Evolutionary conservation across 2,797 vertebrate species (phyloP).

Genomic region (Brotula barbata): DNA sequence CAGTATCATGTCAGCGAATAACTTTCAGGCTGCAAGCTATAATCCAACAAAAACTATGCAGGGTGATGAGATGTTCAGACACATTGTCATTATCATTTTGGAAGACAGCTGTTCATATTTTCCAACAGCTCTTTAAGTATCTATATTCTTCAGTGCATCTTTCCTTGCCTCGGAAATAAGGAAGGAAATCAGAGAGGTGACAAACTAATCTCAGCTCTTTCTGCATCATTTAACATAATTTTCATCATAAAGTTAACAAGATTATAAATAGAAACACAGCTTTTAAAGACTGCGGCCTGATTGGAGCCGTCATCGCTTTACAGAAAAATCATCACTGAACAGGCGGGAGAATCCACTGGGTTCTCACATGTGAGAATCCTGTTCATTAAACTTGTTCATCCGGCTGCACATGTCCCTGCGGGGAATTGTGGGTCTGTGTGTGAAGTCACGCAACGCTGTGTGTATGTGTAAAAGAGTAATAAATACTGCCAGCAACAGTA

Average conservation of each 20-base stretch:
- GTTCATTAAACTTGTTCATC: conserved; percentile 17
- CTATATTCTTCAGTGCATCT: neutral
- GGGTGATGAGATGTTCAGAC: too few species aligned
- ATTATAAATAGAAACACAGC: neutral
- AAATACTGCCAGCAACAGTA: conserved; percentile 18
- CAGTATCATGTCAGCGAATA: too few species aligned
- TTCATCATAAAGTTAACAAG: too few species aligned
- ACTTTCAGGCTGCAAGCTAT: neutral
- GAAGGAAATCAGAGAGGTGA: neutral
- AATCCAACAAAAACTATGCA: neutral
- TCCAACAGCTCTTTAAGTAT: too few species aligned
- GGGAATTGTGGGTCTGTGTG: conserved; percentile 12
- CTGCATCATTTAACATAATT: too few species aligned
- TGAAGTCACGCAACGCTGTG: conserved; percentile 3
- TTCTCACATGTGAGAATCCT: too few species aligned
- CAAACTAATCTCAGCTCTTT: too few species aligned
- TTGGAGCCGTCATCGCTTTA: neutral
- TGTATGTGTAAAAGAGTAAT: neutral
- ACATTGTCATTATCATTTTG: too few species aligned
- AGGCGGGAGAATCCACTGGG: conserved; percentile 2
- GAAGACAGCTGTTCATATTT: too few species aligned
- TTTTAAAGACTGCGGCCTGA: neutral
- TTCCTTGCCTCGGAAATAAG: neutral
- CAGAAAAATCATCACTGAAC: neutral
- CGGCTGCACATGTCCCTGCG: conserved; percentile 29